A percentile compares a stretch with the other conserved stretches of the same genome.
Conservation (phyloP, 2,888 invertebrate species). For the Hydraecia micacea region DNA sequence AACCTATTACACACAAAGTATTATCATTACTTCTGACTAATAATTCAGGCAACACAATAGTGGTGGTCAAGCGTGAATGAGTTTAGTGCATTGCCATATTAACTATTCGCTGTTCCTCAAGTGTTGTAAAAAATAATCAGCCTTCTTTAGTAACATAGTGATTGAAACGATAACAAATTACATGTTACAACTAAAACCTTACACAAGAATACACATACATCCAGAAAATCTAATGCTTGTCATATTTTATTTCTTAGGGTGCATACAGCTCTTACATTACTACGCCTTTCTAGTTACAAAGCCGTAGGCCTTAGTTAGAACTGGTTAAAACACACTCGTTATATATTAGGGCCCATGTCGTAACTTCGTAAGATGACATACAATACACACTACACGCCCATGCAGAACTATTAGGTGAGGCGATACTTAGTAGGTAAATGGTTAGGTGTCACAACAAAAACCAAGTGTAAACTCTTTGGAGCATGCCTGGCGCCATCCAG, state of each 20-base stretch:
- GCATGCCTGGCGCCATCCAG: neutral
- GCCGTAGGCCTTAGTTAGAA: neutral
- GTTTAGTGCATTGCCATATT: constrained; percentile 5
- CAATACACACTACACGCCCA: neutral
- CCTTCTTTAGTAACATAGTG: neutral
- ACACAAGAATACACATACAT: neutral
- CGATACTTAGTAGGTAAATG: constrained; percentile 18
- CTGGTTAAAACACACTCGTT: constrained; percentile 7
- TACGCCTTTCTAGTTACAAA: too few relatives aligned
- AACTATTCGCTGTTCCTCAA: neutral
- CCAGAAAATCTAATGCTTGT: neutral
- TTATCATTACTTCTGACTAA: neutral
- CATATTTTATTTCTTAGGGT: neutral
- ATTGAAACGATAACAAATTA: neutral
- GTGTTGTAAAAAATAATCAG: constrained; percentile 3
- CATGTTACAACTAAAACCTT: neutral
- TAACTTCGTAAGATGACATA: constrained; percentile 9
- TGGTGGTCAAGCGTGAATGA: constrained; percentile 20
- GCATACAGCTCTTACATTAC: neutral
- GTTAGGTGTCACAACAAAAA: neutral
- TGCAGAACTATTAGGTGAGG: constrained; percentile 7
- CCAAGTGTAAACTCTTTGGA: neutral
- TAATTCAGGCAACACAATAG: neutral
- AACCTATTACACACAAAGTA: constrained; percentile 1
- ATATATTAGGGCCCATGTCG: constrained; percentile 24